A percentile compares a stretch with the other conserved stretches of the same genome.
These are phyloP conservation scores for Oscheius sp. DNA, from an alignment of 2,888 invertebrate genomes.

Conservation along the genomic window DNA sequence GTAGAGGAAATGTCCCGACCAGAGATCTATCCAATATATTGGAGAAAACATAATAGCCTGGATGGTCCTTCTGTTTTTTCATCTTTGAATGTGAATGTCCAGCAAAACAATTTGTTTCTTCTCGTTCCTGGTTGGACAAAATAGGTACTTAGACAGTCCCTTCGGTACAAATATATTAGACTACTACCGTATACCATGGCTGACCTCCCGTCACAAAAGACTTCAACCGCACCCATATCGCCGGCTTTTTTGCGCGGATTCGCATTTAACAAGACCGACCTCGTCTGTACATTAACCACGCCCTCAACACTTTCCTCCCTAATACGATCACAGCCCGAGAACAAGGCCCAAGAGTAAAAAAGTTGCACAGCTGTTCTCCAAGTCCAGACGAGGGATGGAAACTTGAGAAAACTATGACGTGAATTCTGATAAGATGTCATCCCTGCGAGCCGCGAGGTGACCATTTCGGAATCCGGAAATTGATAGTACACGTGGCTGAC, in stretches of 20 bases:
- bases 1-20: too few species aligned
- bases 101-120: background rate
- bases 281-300: constrained; percentile 17
- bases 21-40: too few species aligned
- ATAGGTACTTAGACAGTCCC: background rate
- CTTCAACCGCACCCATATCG: constrained; percentile 10
- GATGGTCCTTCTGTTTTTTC: background rate
- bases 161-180: background rate
- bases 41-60: background rate
- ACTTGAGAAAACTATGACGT: too few species aligned
- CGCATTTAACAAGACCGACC: constrained; percentile 7
- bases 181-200: background rate
- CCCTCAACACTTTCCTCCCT: background rate
- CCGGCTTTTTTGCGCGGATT: constrained; percentile 4
- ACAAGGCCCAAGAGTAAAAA: background rate
- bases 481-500: too few species aligned
- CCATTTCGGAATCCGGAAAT: too few species aligned
- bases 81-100: background rate
- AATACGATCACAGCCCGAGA: constrained; percentile 3
- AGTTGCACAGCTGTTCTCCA: background rate
- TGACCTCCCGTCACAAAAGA: background rate
- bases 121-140: background rate
- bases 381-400: too few species aligned
- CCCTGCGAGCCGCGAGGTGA: too few species aligned
- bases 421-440: too few species aligned